Base-by-base conservation (phyloP, 2,113 vertebrate genomes). In the Lepus timidus region DNA sequence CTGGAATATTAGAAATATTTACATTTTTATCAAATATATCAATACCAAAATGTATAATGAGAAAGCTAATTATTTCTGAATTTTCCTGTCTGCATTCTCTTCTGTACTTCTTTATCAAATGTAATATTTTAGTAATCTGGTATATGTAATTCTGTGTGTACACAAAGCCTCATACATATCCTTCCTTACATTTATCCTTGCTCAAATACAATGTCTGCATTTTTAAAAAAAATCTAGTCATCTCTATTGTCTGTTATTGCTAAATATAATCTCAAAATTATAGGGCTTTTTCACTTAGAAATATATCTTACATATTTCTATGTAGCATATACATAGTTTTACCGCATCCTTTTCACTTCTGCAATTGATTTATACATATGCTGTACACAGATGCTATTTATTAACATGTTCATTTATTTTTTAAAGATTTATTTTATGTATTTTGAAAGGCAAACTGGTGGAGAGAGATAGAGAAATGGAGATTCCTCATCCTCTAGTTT, bases 1-100 rank as follows among this genome's bases (percentile, higher is more conserved):
- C 55, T 55, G 19, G 52, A 88, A 89, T 22, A 31, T 49, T 44
- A 71, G 14, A 90, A 87, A 76, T 87, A 76, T 65, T 73, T 31
- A 23, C 62, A 86, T 95, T 68, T 91, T 58, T 44, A 67, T 14
- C 17, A 71, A 73, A 13, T n/a, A 0, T 39, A 74, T 27, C 3
- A 78, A 67, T 83, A 91, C 4, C 13, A 95, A 74, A 16, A 62
- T 68, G 1, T 64, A 64, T n/a, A 70, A 62, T 23, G 17, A 82
- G 61, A 76, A 70, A 93, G 6, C 7, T 67, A 8, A 1, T 81
- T 23, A 33, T 33, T 70, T 86, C 44, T 86, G 27, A 3, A 52
- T 0, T 68, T 12, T 33, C 27, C 2, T 3, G 17, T 83, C 39
- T 64, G 84, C 1, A 2, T 0, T 6, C 4, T 70, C 11, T 39